Evolutionary conservation across 2,888 invertebrate species (phyloP), one percentile per base, ranked within the genome.

Genomic region (Melieria omissa): DNA sequence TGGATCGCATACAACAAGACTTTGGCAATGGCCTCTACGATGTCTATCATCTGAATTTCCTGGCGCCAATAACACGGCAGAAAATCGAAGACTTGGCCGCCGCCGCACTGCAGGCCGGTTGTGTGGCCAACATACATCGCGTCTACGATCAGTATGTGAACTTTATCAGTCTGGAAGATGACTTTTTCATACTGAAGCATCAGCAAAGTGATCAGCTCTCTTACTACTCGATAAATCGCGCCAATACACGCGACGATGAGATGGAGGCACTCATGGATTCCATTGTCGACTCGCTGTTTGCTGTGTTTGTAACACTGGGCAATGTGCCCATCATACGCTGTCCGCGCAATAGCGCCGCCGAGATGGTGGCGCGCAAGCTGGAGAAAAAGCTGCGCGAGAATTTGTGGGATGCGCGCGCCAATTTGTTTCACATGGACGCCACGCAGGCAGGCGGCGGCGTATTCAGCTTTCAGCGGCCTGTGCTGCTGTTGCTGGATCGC

Each of bases 121-220:
- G 95, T 78, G 95, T 96, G n/a, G 91, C 94, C 57, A 94, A 93
- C 84, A 95, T 99, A 73, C 95, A 96, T 77, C 98, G 98, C 88
- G 94, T 99, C 12, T 98, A 93, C 88, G 99, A 99, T 87, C 99
- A 99, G 88, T 99, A 99, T 89, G 90, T 99, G 69, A 99, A 99
- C 88, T 99, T 99, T 82, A 98, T 99, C 80, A 95, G 96, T 62
- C 88, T 99, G 76, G 99, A 99, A 89, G 98, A 99, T 88, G 98
- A 99, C 85, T 91, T 99, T 86, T 99, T 99, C 88, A 92, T 96
- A 69, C 89, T 98, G 81, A 93, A 95, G 83, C 96, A 98, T 87
- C 96, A 97, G 85, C 95, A 96, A 83, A 94, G 95, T 80, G 96
- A 97, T 81, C 87, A 92, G 55, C 89, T 98, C 73, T 97, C 98